A percentile compares a stretch with the other conserved stretches of the same genome.
Evolutionary conservation across 2,113 vertebrate species (phyloP).

Genomic region (Trogon surrucura): DNA sequence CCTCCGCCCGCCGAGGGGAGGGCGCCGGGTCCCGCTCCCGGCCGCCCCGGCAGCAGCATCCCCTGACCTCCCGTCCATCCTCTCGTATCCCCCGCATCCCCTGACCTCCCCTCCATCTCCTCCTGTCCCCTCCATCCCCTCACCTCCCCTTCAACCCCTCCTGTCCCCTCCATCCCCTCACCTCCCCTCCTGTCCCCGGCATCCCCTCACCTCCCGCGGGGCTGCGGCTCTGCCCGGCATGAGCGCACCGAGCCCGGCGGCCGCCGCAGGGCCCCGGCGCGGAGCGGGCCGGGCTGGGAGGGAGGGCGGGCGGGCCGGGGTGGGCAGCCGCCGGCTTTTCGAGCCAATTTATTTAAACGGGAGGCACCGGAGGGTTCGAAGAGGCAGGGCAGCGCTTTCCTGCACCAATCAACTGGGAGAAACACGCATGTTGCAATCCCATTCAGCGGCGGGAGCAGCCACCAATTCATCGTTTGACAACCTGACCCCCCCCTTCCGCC

Average conservation of each 20-base stretch:
- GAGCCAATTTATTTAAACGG: slow-evolving; percentile 60
- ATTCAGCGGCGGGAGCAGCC: slow-evolving; percentile 38
- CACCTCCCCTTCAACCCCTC: too few relatives aligned
- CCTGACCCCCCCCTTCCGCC: not conserved
- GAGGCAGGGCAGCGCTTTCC: slow-evolving; percentile 51
- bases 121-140: too few relatives aligned
- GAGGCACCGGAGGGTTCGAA: slow-evolving; percentile 21
- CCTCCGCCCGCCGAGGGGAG: not conserved
- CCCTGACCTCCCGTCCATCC: too few relatives aligned
- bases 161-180: slow-evolving; percentile 49
- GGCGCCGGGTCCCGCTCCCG: not conserved
- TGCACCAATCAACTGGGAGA: slow-evolving; percentile 53
- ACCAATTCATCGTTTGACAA: slow-evolving; percentile 15
- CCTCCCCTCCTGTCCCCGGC: not conserved
- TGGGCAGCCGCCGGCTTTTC: slow-evolving; percentile 13
- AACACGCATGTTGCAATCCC: slow-evolving; percentile 4
- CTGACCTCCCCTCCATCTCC: too few relatives aligned
- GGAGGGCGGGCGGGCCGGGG: not conserved
- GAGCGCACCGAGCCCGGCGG: slow-evolving; percentile 51
- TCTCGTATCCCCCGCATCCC: too few relatives aligned
- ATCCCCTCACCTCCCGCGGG: slow-evolving; percentile 75
- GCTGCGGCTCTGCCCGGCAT: slow-evolving; percentile 67
- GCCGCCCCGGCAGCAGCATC: too few relatives aligned
- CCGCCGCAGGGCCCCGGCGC: slow-evolving; percentile 8
- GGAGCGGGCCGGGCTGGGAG: not conserved